These are phyloP conservation scores for Allolobophora icterica DNA, from an alignment of 2,888 invertebrate genomes.

Conservation along the genomic window DNA sequence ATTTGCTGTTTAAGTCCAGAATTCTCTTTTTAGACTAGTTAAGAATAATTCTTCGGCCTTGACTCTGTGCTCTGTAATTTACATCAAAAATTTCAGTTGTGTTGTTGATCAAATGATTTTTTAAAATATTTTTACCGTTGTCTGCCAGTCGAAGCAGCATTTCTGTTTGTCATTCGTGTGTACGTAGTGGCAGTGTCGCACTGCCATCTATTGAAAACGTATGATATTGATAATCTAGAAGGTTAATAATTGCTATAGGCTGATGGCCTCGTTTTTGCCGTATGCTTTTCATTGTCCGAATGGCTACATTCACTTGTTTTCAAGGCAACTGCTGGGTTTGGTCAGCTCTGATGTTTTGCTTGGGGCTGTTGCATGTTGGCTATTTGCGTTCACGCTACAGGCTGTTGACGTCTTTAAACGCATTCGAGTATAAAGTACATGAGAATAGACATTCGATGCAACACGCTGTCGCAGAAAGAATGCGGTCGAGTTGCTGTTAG, in stretches of 20 bases:
- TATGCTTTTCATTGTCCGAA: neutral
- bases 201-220: neutral
- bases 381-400: neutral
- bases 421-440: neutral
- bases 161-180: neutral
- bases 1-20: neutral
- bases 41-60: neutral
- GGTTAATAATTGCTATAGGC: neutral
- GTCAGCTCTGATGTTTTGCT: neutral
- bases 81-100: constrained; percentile 12
- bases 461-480: neutral
- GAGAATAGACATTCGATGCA: neutral
- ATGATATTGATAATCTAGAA: neutral
- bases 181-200: neutral
- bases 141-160: neutral
- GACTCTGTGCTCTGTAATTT: neutral
- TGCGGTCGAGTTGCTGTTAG: neutral
- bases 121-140: constrained; percentile 13
- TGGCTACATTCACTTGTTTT: neutral
- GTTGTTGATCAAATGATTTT: neutral
- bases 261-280: neutral
- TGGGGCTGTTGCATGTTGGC: neutral
- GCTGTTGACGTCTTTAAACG: no score
- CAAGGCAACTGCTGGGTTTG: neutral
- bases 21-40: neutral